Evolutionary conservation across 2,113 vertebrate species (phyloP), one percentile per base, ranked within the genome.

Genomic region (Chunga burmeisteri): DNA sequence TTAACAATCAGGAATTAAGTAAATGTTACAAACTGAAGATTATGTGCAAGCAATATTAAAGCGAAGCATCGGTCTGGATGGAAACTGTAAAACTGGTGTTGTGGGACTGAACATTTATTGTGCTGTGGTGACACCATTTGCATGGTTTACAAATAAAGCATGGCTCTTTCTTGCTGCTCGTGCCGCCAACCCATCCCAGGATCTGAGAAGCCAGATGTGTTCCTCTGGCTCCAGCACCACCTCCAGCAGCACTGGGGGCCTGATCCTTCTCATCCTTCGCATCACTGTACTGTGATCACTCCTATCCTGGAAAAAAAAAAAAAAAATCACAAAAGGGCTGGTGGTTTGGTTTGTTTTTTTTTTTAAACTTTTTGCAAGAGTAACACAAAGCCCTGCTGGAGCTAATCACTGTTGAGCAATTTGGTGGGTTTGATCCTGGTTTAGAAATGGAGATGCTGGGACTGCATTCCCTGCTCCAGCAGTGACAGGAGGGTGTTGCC

Each of bases 1-100:
- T 89, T 86, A 95, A 91, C 42, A 73, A 80, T 44, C 36, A 86
- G 25, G 67, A 93, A 95, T 95, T 89, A 93, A 92, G 86, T 58
- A 91, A 95, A 91, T 74, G 81, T 67, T 91, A 29, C 74, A 92
- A 59, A 88, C 66, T 21, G 56, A 72, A 93, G 86, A 82, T 68
- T 44, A 87, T 36, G 36, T 59, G 62, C 34, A 80, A 23, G 27
- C 49, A 75, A 47, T 91, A 90, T 65, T 81, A 70, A 79, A 96
- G 83, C 58, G 70, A 81, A 72, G 25, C 16, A 63, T 88, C 81
- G 61, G 72, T 84, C 61, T 78, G 74, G 66, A 26, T 81, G 77
- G 79, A 58, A 40, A 3, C 58, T 38, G 40, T 71, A 68, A 80
- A 92, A 55, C 20, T 5, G 12, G n/a, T 18, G 9, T 9, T 5